These are phyloP conservation scores for Neomonachus schauinslandi DNA, from an alignment of 2,113 vertebrate species.

Conservation along the genomic window DNA sequence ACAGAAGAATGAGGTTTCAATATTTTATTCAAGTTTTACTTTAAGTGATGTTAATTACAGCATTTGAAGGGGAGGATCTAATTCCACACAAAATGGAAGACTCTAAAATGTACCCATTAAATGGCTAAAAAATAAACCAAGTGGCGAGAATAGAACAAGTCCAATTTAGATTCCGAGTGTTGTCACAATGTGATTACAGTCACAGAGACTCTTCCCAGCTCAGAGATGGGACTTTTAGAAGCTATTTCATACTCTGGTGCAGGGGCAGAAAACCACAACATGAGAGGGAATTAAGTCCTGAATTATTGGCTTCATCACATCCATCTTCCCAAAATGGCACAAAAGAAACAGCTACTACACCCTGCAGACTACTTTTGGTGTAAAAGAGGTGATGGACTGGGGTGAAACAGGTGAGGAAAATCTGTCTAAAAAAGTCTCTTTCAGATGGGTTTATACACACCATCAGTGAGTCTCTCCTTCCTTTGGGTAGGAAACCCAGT, in stretches of 20 bases:
- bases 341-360: constrained; percentile 76
- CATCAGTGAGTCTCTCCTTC: constrained; percentile 16
- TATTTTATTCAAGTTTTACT: constrained; percentile 90
- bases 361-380: constrained; percentile 82
- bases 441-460: constrained; percentile 26
- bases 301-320: constrained; percentile 81
- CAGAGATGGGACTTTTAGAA: constrained; percentile 78
- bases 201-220: constrained; percentile 81
- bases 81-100: constrained; percentile 91
- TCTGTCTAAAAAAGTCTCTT: constrained; percentile 64
- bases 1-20: constrained; percentile 77
- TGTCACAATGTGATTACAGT: constrained; percentile 79
- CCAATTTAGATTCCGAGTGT: constrained; percentile 80
- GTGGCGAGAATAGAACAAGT: constrained; percentile 80
- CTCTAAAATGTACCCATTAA: constrained; percentile 88
- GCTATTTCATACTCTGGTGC: constrained; percentile 79
- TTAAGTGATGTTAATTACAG: constrained; percentile 89
- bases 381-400: constrained; percentile 65
- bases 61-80: constrained; percentile 85
- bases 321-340: constrained; percentile 78
- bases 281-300: constrained; percentile 77
- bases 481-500: constrained; percentile 19
- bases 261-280: constrained; percentile 83
- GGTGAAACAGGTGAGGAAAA: constrained; percentile 71
- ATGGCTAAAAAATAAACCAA: constrained; percentile 85